Evolutionary conservation across 2,113 vertebrate species (phyloP).

Genomic region (Amazona guildingii): DNA sequence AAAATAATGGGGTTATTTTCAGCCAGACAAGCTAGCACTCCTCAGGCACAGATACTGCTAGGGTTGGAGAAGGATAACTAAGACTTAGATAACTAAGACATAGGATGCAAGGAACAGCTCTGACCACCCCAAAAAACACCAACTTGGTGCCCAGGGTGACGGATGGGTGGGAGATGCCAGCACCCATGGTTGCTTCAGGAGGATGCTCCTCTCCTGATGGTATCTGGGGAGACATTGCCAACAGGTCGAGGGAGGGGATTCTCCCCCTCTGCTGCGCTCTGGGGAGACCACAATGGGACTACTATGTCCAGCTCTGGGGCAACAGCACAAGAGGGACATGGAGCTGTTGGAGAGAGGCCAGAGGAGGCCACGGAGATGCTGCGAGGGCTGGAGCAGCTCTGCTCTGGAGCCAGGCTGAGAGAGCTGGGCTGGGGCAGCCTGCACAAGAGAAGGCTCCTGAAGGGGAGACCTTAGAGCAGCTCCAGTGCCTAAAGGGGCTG

Average conservation of each 20-base stretch:
- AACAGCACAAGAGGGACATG: accelerated
- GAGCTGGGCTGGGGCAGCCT: background rate
- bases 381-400: background rate
- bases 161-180: background rate
- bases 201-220: background rate
- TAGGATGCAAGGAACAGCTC: background rate
- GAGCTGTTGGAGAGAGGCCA: accelerated
- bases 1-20: background rate
- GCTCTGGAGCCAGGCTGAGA: background rate
- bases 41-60: background rate
- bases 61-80: background rate
- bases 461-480: too few species aligned
- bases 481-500: too few species aligned
- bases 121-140: background rate
- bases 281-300: accelerated
- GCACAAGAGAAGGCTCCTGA: too few species aligned
- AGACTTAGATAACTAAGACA: too few species aligned
- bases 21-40: background rate
- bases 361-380: accelerated
- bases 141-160: accelerated
- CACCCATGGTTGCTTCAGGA: accelerated
- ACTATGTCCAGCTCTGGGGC: accelerated
- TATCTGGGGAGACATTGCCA: background rate
- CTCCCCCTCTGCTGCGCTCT: accelerated
- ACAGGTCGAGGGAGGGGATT: background rate